Evolutionary conservation across 2,888 invertebrate genomes (phyloP).

Genomic region (Tenodera sinensis): DNA sequence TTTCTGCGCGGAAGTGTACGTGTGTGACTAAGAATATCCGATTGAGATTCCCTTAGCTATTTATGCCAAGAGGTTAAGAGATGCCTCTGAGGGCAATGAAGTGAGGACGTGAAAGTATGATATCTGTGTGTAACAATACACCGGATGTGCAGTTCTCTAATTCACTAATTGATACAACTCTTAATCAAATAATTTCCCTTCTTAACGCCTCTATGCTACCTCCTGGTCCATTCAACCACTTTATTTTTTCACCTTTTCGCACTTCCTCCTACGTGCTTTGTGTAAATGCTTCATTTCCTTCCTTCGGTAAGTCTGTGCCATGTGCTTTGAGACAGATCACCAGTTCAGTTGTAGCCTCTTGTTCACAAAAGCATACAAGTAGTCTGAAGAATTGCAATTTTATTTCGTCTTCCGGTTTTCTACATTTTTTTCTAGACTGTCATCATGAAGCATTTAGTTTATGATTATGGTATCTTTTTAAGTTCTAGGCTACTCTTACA

Average conservation of each 20-base stretch:
- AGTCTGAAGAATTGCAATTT: too few relatives aligned
- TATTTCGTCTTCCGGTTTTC: too few relatives aligned
- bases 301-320: not conserved
- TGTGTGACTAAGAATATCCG: not conserved
- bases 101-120: not conserved
- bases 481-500: too few relatives aligned
- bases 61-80: not conserved
- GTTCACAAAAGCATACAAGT: too few relatives aligned
- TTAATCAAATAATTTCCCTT: not conserved
- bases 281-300: not conserved
- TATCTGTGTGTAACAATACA: not conserved
- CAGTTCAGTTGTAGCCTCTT: too few relatives aligned
- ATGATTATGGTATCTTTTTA: too few relatives aligned
- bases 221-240: not conserved
- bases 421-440: too few relatives aligned
- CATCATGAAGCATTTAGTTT: too few relatives aligned
- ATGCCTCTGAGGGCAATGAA: not conserved
- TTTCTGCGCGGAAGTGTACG: not conserved
- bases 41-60: not conserved
- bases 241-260: not conserved
- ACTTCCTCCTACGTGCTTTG: not conserved
- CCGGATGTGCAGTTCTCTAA: not conserved
- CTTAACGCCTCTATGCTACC: not conserved
- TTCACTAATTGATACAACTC: not conserved
- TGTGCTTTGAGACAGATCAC: too few relatives aligned